Evolutionary conservation across 1,140 invertebrate species (phyloP), one percentile per base, ranked within the genome.

Genomic region (Caerostris extrusa): DNA sequence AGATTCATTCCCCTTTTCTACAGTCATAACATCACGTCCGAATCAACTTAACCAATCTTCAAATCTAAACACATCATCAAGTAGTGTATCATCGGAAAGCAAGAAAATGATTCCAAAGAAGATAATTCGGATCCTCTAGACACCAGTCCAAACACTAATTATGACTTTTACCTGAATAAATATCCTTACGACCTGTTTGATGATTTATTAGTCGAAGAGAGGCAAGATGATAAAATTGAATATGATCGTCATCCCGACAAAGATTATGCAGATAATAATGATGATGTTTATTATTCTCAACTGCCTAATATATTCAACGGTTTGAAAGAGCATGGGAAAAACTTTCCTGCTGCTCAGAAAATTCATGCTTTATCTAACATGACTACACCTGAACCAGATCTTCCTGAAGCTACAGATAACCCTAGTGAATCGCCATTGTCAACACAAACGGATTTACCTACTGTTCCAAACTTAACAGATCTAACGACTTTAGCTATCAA

Each of bases 201-300:
- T 58, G 81, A 67, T 17, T 57, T 90, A 56, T 60, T 57, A 7
- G 77, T 57, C 17, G 61, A 89, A 69, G 93, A 93, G 0, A 50
- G 93, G 34, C 69, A 94, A 56, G 93, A 85, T 5, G 81, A 88
- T 81, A 81, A 91, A 14, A 5, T 7, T 34, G 83, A 87, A 12
- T 93, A 93, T 71, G 82, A 50, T 82, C 17, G 61, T 34, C 86
- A 5, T n/a, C 8, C 69, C 61, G 90, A 58, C 6, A 90, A 90
- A 71, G 14, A 57, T 4, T 7, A 86, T 86, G 56, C n/a, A 34
- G 77, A 60, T 60, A 83, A 91, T 55, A 14, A 7, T 55, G 92
- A 93, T 64, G 83, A 87, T 34, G n/a, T 93, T 12, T 93, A 93
- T 53, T 93, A 88, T 56, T 93, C 92, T 7, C 91, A 92, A 34